Evolutionary conservation across 2,888 invertebrate genomes (phyloP), one percentile per base, ranked within the genome.

Genomic region (Rotaria macrura): DNA sequence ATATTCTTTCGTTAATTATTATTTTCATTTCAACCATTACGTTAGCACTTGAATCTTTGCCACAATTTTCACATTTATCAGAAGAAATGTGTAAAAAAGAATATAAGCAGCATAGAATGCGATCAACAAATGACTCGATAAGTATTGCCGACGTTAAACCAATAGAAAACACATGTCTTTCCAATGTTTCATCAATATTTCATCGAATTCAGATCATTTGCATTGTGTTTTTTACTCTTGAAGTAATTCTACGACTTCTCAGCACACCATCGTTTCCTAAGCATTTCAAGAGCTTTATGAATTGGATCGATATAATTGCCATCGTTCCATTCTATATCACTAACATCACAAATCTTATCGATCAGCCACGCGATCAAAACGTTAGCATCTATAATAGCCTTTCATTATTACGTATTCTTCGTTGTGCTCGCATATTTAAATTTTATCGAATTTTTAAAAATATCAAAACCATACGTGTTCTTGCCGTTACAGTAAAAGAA

Each of bases 11-110:
- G 20, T 89, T 92, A 38, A 87, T 89, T 9, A 90, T 92, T 84
- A 92, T 92, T 87, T 87, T 91, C 84, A 88, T 90, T n/a, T 91
- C 91, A 1, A 91, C 91, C 34, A 89, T 91, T 12, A 90, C 90
- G 20, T 92, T 92, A 88, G 92, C 92, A 87, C 87, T 91, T 86
- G 92, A 92, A 87, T 92, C 92, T 1, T 88, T 92, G 23, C 92
- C 92, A 6, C 87, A 87, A 72, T 89, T 91, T 84, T 87, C 52
- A 52, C 23, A 52, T 52, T 52, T 52, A 52, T 52, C 23, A 7
- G 23, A 52, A 52, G 52, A 52, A 9, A 7, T 23, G 23, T 52
- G 23, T 23, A 23, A 7, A 20, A 52, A 52, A 52, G 5, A 52
- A 23, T 23, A 52, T 23, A 3, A 23, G 23, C 23, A 52, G 23